Conservation (phyloP, 2,797 vertebrate species). For the Xenops minutus region DNA sequence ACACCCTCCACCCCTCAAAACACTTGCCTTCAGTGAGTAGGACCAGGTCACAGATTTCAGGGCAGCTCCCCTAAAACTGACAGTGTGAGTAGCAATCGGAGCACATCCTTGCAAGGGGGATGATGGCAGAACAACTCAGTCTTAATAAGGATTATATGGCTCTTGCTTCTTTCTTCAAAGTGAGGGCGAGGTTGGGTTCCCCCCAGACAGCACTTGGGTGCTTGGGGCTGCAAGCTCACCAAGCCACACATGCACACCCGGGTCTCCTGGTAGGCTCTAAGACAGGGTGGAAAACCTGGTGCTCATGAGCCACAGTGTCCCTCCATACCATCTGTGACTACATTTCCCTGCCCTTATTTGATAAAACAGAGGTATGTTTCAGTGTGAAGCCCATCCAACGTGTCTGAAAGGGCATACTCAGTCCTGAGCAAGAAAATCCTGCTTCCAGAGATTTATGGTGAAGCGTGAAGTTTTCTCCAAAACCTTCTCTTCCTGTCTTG, state of each 20-base stretch:
- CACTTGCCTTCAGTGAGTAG: not conserved
- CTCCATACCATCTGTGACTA: not conserved
- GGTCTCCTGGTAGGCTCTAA: not conserved
- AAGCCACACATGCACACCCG: not conserved
- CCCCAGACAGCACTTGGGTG: not conserved
- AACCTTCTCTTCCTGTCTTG: not conserved
- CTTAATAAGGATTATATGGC: not conserved
- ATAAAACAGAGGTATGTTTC: slow-evolving; percentile 58
- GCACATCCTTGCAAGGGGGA: not conserved
- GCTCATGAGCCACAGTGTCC: not conserved
- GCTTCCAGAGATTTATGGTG: slow-evolving; percentile 16
- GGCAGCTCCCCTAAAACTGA: not conserved
- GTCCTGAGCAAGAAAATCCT: slow-evolving; percentile 60
- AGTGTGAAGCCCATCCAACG: slow-evolving; percentile 27
- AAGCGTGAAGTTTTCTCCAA: slow-evolving; percentile 5
- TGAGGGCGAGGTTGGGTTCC: not conserved
- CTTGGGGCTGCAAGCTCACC: not conserved
- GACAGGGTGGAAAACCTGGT: not conserved
- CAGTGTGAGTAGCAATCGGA: not conserved
- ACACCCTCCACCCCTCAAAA: not conserved
- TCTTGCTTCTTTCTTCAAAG: slow-evolving; percentile 17
- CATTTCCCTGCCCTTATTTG: slow-evolving; percentile 37
- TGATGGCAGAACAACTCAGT: not conserved
- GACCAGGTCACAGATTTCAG: not conserved
- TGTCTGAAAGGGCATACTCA: slow-evolving; percentile 30